These are phyloP conservation scores for Leucoma salicis DNA, from an alignment of 2,888 invertebrate genomes.

Conservation along the genomic window DNA sequence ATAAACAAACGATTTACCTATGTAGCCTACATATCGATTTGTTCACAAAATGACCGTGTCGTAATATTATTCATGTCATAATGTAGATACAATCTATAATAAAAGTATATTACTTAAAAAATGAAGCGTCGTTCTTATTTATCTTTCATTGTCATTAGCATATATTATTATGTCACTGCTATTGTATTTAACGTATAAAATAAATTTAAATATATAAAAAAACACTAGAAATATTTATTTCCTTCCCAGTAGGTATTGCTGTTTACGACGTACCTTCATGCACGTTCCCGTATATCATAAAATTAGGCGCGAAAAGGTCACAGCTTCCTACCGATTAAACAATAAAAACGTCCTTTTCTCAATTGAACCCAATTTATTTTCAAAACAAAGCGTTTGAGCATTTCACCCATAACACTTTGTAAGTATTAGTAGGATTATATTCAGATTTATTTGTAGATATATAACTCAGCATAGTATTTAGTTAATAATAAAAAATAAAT, in stretches of 20 bases:
- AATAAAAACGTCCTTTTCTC: conserved; percentile 17
- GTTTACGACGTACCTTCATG: conserved; percentile 1
- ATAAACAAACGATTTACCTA: conserved; percentile 4
- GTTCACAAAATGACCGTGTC: conserved; percentile 7
- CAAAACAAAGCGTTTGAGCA: conserved; percentile 10
- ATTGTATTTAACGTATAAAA: too few species aligned
- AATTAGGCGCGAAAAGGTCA: conserved; percentile 34
- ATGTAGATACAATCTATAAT: too few species aligned
- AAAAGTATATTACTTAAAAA: too few species aligned
- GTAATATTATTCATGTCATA: neutral
- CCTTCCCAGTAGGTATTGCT: neutral
- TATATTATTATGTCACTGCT: too few species aligned
- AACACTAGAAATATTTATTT: too few species aligned
- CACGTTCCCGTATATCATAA: conserved; percentile 14
- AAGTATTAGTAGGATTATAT: neutral
- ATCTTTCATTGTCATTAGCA: too few species aligned
- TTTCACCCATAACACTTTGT: conserved; percentile 12
- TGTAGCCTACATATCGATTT: conserved; percentile 7
- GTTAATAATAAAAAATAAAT: conserved; percentile 28
- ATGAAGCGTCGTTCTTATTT: too few species aligned
- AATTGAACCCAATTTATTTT: conserved; percentile 7
- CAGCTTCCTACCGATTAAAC: conserved; percentile 15
- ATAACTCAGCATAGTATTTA: conserved; percentile 18
- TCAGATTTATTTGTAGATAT: conserved; percentile 10
- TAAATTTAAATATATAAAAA: too few species aligned